Evolutionary conservation across 30 jellyfish, hydroid and myxozoan genomes (phyloP).

Genomic region (Euphysa ruthae): DNA sequence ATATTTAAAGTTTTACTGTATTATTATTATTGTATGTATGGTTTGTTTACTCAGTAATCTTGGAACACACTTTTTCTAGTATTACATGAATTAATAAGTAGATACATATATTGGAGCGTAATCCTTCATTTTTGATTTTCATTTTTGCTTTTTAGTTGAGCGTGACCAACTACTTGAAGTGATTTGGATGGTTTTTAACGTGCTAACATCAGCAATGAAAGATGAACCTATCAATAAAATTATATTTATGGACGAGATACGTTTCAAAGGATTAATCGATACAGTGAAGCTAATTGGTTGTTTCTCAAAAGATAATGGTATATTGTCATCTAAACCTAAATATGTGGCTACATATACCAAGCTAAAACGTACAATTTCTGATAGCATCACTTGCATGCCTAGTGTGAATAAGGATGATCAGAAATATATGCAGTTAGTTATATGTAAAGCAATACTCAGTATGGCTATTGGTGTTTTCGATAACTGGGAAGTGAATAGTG

Average conservation of each 20-base stretch:
- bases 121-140: no score
- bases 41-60: no score
- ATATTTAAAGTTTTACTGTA: no score
- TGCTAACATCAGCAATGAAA: constrained; percentile 81
- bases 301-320: constrained; percentile 22
- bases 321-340: neutral
- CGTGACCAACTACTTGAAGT: constrained; percentile 53
- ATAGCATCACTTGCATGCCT: constrained; percentile 34
- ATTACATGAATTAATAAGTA: no score
- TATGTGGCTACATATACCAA: neutral
- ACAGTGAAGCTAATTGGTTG: constrained; percentile 84
- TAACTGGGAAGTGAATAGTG: constrained; percentile 56
- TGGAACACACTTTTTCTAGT: no score
- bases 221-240: constrained; percentile 82
- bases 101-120: no score
- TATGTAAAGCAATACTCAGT: constrained; percentile 54
- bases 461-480: constrained; percentile 81
- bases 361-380: neutral
- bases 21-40: no score
- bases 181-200: constrained; percentile 72
- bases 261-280: constrained; percentile 84
- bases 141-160: constrained; percentile 28
- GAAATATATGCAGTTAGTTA: constrained; percentile 52
- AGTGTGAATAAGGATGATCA: constrained; percentile 23
- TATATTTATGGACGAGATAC: constrained; percentile 86